phyloP scores from a whole-genome alignment of 2,888 invertebrate species.

The Pyralis farinalis region DNA sequence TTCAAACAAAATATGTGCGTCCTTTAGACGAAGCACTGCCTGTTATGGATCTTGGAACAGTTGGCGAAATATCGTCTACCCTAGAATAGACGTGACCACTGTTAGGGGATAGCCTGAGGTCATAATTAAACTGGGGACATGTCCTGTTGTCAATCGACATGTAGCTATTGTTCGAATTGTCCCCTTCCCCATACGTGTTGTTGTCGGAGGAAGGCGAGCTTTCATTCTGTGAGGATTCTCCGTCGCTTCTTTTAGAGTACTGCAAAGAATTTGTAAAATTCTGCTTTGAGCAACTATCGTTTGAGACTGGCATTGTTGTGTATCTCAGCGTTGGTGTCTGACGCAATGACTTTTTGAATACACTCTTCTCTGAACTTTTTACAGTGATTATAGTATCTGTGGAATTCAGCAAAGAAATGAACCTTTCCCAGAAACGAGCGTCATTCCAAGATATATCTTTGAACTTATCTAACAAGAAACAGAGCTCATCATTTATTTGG shows the following conservation, averaged over 20 bases:
- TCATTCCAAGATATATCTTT: conserved; percentile 88
- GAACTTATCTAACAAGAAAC: conserved; percentile 77
- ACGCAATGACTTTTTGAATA: conserved; percentile 75
- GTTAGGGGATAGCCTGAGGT: conserved; percentile 74
- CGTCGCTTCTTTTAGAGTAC: conserved; percentile 69
- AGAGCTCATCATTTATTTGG: conserved; percentile 69
- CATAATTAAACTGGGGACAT: conserved; percentile 79
- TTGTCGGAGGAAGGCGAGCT: conserved; percentile 78
- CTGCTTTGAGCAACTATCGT: conserved; percentile 77
- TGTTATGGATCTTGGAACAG: conserved; percentile 59
- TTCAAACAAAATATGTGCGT: conserved; percentile 74
- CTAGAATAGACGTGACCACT: conserved; percentile 78
- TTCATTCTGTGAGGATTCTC: conserved; percentile 79
- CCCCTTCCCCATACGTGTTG: conserved; percentile 84
- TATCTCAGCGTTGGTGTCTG: conserved; percentile 74
- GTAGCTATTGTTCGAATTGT: conserved; percentile 85
- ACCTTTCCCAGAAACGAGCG: conserved; percentile 92
- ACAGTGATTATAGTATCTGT: conserved; percentile 77
- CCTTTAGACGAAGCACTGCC: conserved; percentile 58
- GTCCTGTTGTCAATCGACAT: conserved; percentile 83
- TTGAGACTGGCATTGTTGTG: conserved; percentile 80
- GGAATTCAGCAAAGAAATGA: conserved; percentile 89
- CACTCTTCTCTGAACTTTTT: conserved; percentile 65
- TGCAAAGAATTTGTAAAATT: conserved; percentile 75
- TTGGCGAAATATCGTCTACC: conserved; percentile 74